Evolutionary conservation across 1,140 invertebrate species (phyloP).

Genomic region (Orius laevigatus): DNA sequence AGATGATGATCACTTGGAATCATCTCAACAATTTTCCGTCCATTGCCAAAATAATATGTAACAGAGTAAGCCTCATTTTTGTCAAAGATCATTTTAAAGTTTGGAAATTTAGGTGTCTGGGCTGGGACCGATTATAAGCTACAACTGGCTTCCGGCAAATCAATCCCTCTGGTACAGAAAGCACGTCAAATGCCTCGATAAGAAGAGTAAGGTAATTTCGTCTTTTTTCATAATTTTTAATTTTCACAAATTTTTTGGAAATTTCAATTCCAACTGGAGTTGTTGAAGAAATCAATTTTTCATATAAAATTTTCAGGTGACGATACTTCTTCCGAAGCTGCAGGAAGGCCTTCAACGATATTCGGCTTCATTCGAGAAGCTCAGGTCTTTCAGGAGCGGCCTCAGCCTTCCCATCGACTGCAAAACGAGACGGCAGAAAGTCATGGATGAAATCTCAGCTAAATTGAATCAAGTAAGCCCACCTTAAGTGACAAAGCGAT

Average conservation of each 20-base stretch:
- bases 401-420: background rate
- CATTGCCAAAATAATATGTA: conserved; percentile 2
- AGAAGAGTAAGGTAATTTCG: conserved; percentile 3
- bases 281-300: too few species aligned
- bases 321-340: conserved; percentile 1
- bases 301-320: conserved; percentile 4
- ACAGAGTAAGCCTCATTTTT: background rate
- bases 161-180: conserved; percentile 2
- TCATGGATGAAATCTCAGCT: background rate
- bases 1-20: background rate
- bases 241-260: too few species aligned
- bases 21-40: background rate
- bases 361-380: conserved; percentile 3
- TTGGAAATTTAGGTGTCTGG: background rate
- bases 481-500: background rate
- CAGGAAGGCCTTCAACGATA: conserved; percentile 5
- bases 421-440: conserved; percentile 4
- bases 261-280: too few species aligned
- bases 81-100: too few species aligned
- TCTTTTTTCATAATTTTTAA: too few species aligned
- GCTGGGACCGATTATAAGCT: background rate
- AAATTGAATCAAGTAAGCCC: background rate
- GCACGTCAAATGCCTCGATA: conserved; percentile 4
- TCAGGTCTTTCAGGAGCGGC: background rate
- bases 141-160: conserved; percentile 1